phyloP scores from a whole-genome alignment of 2,888 invertebrate species.

The Cheilosia impressa region DNA sequence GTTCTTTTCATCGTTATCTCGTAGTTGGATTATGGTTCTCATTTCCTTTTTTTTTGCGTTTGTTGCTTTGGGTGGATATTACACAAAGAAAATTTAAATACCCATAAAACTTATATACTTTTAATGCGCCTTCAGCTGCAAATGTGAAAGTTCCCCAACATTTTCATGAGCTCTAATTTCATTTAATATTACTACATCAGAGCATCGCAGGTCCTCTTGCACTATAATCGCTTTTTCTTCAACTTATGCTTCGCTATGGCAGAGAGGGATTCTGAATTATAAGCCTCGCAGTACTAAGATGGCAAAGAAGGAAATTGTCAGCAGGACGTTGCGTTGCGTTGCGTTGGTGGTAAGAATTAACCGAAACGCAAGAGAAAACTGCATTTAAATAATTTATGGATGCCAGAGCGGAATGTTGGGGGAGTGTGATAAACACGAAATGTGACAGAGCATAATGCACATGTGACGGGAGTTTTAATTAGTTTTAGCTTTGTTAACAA shows the following conservation, averaged over 20 bases:
- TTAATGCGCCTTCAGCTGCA: constrained; percentile 36
- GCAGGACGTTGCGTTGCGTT: too few relatives aligned
- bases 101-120: constrained; percentile 65
- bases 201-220: constrained; percentile 5
- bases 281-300: too few relatives aligned
- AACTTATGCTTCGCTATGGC: neutral
- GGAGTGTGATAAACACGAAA: neutral
- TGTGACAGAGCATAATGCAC: constrained; percentile 8
- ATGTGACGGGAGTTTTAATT: constrained; percentile 57
- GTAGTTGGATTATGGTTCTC: constrained; percentile 1
- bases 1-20: constrained; percentile 9
- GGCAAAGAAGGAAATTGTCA: too few relatives aligned
- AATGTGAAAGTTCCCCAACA: constrained; percentile 46
- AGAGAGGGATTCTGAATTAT: too few relatives aligned
- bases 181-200: constrained; percentile 51
- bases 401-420: too few relatives aligned
- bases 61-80: too few relatives aligned
- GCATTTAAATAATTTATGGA: too few relatives aligned
- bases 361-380: too few relatives aligned
- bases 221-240: constrained; percentile 16
- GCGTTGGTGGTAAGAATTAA: too few relatives aligned
- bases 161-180: constrained; percentile 66
- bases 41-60: too few relatives aligned
- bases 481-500: constrained; percentile 35
- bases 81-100: constrained; percentile 48